Percentiles rank a stretch among this genome's conserved stretches.
These are phyloP conservation scores for Acanthosepion esculentum DNA, from an alignment of 2,888 invertebrate species.

Conservation along the genomic window DNA sequence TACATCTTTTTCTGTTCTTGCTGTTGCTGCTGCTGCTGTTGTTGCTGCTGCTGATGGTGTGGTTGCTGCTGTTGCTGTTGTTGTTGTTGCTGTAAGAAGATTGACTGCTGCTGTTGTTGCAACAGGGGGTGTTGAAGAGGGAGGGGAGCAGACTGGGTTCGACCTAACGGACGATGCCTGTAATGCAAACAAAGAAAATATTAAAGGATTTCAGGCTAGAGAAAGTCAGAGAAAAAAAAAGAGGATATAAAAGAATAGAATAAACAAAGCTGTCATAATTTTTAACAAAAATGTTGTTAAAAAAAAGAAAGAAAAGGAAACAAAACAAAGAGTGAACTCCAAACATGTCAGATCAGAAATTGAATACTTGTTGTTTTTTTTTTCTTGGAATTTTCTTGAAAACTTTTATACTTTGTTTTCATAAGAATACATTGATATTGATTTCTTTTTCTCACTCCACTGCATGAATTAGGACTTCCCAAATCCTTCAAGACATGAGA, in stretches of 20 bases:
- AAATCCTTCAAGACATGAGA: too few relatives aligned
- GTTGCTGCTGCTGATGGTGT: slow-evolving; percentile 56
- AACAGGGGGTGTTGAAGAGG: slow-evolving; percentile 92
- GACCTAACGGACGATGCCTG: slow-evolving; percentile 87
- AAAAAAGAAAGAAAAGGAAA: too few relatives aligned
- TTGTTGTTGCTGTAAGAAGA: slow-evolving; percentile 62
- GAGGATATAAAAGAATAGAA: background rate
- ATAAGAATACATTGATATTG: too few relatives aligned
- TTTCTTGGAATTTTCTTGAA: too few relatives aligned
- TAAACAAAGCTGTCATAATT: too few relatives aligned
- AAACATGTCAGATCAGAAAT: too few relatives aligned
- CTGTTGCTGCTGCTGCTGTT: slow-evolving; percentile 74
- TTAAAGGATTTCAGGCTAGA: background rate
- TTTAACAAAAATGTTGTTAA: too few relatives aligned
- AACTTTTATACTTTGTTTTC: too few relatives aligned
- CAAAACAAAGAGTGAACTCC: too few relatives aligned
- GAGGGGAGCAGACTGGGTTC: slow-evolving; percentile 94
- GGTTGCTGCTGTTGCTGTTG: slow-evolving; percentile 56
- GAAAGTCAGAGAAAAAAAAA: background rate
- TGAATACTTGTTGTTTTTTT: too few relatives aligned
- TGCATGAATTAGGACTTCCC: too few relatives aligned
- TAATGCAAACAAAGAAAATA: slow-evolving; percentile 64
- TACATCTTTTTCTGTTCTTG: slow-evolving; percentile 74
- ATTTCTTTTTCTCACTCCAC: too few relatives aligned
- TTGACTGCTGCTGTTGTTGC: slow-evolving; percentile 69